These are phyloP conservation scores for Ichneumoninae sp. DNA, from an alignment of 2,888 invertebrate genomes.

Conservation along the genomic window DNA sequence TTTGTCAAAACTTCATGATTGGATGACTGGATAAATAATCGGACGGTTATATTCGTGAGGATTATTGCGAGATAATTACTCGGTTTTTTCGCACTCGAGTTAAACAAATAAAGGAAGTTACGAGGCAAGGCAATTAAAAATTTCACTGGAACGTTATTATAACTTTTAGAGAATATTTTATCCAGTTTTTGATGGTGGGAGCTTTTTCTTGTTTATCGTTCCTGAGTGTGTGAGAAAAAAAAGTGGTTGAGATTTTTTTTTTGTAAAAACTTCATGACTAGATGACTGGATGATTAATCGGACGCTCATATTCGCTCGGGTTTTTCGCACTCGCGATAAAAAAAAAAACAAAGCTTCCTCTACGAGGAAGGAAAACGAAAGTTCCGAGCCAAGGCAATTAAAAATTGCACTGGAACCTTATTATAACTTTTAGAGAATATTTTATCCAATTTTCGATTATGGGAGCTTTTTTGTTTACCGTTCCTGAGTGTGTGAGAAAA, in stretches of 20 bases:
- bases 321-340: too few species aligned
- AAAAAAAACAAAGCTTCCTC: too few species aligned
- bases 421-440: not conserved
- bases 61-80: conserved; percentile 6
- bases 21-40: not conserved
- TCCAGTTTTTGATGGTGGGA: not conserved
- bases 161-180: not conserved
- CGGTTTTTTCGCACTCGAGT: not conserved
- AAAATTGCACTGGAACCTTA: not conserved
- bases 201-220: not conserved
- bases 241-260: too few species aligned
- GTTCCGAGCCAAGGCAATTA: not conserved
- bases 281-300: conserved; percentile 10
- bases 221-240: too few species aligned
- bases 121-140: not conserved
- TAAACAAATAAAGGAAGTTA: not conserved
- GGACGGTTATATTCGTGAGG: conserved; percentile 12
- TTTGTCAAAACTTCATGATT: too few species aligned
- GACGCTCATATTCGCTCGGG: conserved; percentile 7
- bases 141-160: not conserved
- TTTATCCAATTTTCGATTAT: not conserved
- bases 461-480: not conserved
- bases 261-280: too few species aligned
- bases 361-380: too few species aligned
- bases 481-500: not conserved